Evolutionary conservation across 2,797 vertebrate genomes (phyloP).

Genomic region (Momotus momota): DNA sequence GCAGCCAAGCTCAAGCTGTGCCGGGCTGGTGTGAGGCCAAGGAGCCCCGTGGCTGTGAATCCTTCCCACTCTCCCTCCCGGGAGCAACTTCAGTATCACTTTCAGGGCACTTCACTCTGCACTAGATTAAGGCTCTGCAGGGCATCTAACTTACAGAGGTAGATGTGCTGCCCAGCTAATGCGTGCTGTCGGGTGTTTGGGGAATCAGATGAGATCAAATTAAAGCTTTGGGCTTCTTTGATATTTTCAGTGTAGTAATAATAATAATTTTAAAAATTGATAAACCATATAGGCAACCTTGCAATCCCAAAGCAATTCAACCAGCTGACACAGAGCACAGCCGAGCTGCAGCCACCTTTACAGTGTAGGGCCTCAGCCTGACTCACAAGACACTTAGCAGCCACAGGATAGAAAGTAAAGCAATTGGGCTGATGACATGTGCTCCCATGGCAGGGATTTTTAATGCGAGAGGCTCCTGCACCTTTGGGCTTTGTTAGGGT

Average conservation of each 20-base stretch:
- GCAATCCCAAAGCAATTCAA: neutral
- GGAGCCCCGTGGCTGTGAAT: neutral
- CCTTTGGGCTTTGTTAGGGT: slow-evolving; percentile 32
- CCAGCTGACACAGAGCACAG: neutral
- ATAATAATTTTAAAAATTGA: neutral
- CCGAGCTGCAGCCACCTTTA: neutral
- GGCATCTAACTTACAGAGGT: neutral
- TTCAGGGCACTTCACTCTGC: neutral
- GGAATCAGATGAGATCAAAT: neutral
- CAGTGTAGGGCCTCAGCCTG: neutral
- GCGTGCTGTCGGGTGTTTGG: rapidly evolving
- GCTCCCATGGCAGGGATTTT: neutral
- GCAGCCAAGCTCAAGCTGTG: rapidly evolving
- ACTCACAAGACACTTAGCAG: neutral
- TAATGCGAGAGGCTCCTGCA: neutral
- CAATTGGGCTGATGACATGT: neutral
- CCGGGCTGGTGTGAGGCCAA: neutral
- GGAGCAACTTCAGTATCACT: neutral
- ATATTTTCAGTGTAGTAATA: neutral
- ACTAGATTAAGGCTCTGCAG: neutral
- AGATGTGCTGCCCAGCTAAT: neutral
- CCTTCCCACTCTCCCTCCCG: neutral
- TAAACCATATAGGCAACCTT: slow-evolving; percentile 5
- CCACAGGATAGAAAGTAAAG: neutral
- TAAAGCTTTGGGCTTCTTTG: slow-evolving; percentile 8